Evolutionary conservation across 2,113 vertebrate species (phyloP).

Genomic region (Scartelaos histophorus): DNA sequence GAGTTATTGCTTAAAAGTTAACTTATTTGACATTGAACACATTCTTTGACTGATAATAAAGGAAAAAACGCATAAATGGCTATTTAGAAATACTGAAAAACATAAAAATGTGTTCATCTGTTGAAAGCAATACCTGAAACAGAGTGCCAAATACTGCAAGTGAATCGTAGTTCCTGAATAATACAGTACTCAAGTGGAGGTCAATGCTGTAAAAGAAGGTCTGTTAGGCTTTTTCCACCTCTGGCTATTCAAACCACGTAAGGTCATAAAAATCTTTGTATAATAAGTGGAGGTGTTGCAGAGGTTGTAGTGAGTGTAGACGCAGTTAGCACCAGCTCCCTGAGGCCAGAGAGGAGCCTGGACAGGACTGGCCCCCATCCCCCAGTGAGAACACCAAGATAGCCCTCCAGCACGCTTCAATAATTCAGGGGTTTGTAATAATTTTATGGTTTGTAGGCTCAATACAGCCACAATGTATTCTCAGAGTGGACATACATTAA

Average conservation of each 20-base stretch:
- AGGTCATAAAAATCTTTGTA: too few species aligned
- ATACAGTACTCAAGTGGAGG: background rate
- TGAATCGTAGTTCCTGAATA: background rate
- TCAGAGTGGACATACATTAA: background rate
- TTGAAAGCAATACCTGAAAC: background rate
- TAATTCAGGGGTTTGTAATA: slow-evolving; percentile 3
- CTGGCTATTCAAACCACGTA: slow-evolving; percentile 27
- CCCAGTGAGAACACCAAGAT: background rate
- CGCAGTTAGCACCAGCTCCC: background rate
- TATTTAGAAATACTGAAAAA: background rate
- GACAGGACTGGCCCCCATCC: background rate
- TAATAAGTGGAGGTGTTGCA: background rate
- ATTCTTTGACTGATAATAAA: background rate
- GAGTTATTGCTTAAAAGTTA: too few species aligned
- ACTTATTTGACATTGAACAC: background rate
- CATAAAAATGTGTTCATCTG: background rate
- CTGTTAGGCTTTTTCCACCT: background rate
- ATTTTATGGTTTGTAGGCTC: background rate
- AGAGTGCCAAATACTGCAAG: background rate
- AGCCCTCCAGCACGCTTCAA: slow-evolving; percentile 2
- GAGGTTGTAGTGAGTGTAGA: background rate
- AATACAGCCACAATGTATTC: background rate
- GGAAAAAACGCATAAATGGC: background rate
- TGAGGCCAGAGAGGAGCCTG: slow-evolving; percentile 10
- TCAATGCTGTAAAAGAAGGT: background rate